phyloP scores from a whole-genome alignment of 2,797 vertebrate genomes.

The Loriculus beryllinus region DNA sequence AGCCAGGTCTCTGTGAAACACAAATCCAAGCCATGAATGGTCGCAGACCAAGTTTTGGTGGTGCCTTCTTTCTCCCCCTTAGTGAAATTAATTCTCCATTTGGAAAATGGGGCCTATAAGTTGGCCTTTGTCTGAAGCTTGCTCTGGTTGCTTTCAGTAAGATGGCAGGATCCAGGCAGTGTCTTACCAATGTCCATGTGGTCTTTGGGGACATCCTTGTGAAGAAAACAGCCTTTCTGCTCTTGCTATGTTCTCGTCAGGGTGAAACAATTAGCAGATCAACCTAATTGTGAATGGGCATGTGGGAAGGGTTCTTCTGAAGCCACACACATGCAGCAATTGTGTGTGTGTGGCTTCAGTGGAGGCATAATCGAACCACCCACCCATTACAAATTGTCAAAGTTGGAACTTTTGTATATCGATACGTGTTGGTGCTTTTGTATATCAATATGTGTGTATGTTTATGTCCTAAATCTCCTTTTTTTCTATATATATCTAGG shows the following conservation, averaged over 20 bases:
- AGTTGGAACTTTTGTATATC: neutral
- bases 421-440: neutral
- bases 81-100: neutral
- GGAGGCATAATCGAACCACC: neutral
- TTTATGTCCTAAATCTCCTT: neutral
- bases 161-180: neutral
- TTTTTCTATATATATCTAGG: neutral
- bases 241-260: neutral
- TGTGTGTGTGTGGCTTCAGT: neutral
- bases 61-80: neutral
- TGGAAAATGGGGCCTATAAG: neutral
- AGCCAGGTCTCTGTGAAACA: neutral
- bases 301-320: neutral
- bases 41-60: neutral
- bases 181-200: accelerated
- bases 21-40: neutral
- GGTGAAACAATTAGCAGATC: neutral
- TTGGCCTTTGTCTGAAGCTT: neutral
- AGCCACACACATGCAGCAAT: neutral
- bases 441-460: neutral
- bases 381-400: neutral
- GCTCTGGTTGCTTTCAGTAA: neutral
- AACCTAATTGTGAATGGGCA: neutral
- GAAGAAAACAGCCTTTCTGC: neutral
- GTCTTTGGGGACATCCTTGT: neutral